Evolutionary conservation across 35 echinoderm and acorn worm species (phyloP), one percentile per base, ranked within the genome.

Genomic region (Hemicentrotus pulcherrimus): DNA sequence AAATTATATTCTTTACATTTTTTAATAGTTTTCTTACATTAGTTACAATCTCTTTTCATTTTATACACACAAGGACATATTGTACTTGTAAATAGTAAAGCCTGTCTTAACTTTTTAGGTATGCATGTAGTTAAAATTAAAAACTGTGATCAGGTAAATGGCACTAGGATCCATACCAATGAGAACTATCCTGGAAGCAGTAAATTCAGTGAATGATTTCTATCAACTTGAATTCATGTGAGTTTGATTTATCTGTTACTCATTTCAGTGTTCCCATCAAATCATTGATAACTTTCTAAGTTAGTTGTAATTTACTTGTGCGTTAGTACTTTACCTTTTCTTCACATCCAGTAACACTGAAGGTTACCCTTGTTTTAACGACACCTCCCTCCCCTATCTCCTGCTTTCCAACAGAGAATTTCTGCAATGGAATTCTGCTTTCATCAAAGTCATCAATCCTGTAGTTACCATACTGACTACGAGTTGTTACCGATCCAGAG

Each of bases 381-480:
- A 88, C 55, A 30, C 22, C 88, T 31, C 91, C 88, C 6, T 85
- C 88, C 2, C 89, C 88, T 11, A 31, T 55, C 31, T 32, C 1
- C 14, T 32, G 15, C 28, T 18, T 12, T 87, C 32, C 31, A 15
- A 94, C 94, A 46, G 14, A 92, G 47, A 96, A 96, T 47, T 96
- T 86, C 2, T 16, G n/a, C 13, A 99, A 78, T 11, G 78, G 86
- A 33, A 96, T 88, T 33, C 96, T 95, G 86, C 97, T 95, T 92
- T 96, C 71, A 47, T 97, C 94, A 94, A 95, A 96, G 46, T 99
- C 96, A 13, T 31, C 47, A 22, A 97, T 99, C 88, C 92, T 95
- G 89, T 97, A 99, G 94, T 99, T 99, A 6, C 98, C 98, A 89
- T 95, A 93, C 24, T 94, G 50, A 33, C 96, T 94, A 3, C 55